Base-by-base conservation (phyloP, 2,888 invertebrate species). In the Acanthosoma haemorrhoidale region DNA sequence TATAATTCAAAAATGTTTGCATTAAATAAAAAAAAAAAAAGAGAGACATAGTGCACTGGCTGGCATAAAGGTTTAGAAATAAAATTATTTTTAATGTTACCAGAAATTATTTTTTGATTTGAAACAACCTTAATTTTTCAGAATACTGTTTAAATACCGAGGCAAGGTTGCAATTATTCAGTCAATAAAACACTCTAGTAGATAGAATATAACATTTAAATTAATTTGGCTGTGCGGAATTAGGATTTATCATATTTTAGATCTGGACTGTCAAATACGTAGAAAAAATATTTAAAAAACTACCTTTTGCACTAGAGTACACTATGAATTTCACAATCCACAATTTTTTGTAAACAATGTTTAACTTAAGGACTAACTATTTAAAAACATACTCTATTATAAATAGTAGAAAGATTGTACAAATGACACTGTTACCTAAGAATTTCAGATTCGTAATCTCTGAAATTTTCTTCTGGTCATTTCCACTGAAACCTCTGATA, bases 211-310 rank as follows among this genome's bases (percentile, higher is more conserved):
- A 68, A 51, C 25, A 36, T 51, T 67, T 67, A 67, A 57, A 68
- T 58, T 58, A 68, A 57, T 57, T 68, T 68, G 68, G 68, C 68
- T 68, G 68, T 68, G 68, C 68, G 58, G 68, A 58, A 59, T 64
- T 64, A 64, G 64, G 29, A 29, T 64, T 64, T 64, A 64, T 41
- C 41, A 64, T 25, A 64, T 36, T 39, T 64, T 64, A 64, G 64
- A 64, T 29, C n/a, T 41, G 41, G 64, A 41, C 64, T 64, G 59
- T 59, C 59, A 32, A 32, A 16, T 64, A 25, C n/a, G 25, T 51
- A 51, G 25, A 25, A 4, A 18, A 9, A 21, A 43, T n/a, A 25
- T 25, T 51, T 18, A 21, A 43, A 21, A 9, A 43, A n/a, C n/a
- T n/a, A 51, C 4, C 51, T 51, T 25, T 51, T 51, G 51, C 51